Evolutionary conservation across 2,113 vertebrate genomes (phyloP).

Genomic region (Acrocephalus arundinaceus): DNA sequence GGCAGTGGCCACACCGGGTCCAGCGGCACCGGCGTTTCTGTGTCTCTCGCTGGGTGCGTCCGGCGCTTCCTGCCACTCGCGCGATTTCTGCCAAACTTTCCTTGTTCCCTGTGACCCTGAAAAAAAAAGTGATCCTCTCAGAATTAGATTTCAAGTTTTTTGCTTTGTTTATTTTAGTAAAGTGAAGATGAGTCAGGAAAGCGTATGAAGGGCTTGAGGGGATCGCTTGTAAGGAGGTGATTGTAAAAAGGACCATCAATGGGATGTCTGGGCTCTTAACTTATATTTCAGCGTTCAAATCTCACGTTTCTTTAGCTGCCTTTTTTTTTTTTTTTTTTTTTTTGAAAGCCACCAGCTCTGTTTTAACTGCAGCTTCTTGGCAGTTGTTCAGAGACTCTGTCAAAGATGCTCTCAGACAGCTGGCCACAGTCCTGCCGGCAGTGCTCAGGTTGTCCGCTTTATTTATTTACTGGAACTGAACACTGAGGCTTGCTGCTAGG

Average conservation of each 20-base stretch:
- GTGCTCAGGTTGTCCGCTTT: constrained; percentile 55
- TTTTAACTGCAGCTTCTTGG: constrained; percentile 64
- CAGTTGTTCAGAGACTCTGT: constrained; percentile 52
- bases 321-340: neutral
- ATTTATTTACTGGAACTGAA: constrained; percentile 64
- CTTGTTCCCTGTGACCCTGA: neutral
- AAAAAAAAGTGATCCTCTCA: neutral
- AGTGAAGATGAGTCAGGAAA: neutral
- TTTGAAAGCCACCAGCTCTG: neutral
- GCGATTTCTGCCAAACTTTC: neutral
- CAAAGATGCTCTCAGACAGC: constrained; percentile 64
- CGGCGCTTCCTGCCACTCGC: neutral
- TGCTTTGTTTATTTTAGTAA: neutral
- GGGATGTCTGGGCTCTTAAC: neutral
- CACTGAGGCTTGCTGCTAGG: constrained; percentile 40
- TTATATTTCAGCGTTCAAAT: neutral
- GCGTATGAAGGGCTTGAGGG: neutral
- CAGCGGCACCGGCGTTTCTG: neutral
- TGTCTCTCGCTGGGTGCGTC: neutral
- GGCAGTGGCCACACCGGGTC: rapidly evolving
- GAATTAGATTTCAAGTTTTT: neutral
- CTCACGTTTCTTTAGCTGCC: neutral
- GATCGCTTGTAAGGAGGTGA: neutral
- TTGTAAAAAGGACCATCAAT: neutral
- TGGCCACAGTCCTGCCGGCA: constrained; percentile 59